Evolutionary conservation across 2,888 invertebrate genomes (phyloP).

Genomic region (Smittia aterrima): DNA sequence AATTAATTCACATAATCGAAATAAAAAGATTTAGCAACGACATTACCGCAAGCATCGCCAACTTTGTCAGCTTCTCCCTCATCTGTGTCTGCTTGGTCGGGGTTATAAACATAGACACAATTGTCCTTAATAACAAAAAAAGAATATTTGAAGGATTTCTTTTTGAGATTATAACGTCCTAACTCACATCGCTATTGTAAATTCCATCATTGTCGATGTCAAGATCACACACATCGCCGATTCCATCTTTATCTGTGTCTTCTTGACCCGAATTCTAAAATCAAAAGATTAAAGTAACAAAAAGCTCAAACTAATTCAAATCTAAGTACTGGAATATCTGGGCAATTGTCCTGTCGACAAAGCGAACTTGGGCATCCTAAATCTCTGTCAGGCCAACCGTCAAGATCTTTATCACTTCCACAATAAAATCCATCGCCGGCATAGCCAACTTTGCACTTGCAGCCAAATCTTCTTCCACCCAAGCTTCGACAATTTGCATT

Average conservation of each 20-base stretch:
- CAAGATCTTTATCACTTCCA: conserved; percentile 80
- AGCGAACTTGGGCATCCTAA: conserved; percentile 67
- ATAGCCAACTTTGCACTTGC: conserved; percentile 79
- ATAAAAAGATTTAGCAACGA: background rate
- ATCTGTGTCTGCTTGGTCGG: conserved; percentile 74
- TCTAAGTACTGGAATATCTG: conserved; percentile 67
- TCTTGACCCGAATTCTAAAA: conserved; percentile 71
- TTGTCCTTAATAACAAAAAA: conserved; percentile 68
- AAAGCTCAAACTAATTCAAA: background rate
- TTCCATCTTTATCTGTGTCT: conserved; percentile 74
- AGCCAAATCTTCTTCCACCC: conserved; percentile 49
- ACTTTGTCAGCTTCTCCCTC: conserved; percentile 74
- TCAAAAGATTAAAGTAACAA: conserved; percentile 47
- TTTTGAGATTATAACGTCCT: background rate
- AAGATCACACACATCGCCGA: conserved; percentile 78
- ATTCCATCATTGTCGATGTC: conserved; percentile 87
- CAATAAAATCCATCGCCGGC: conserved; percentile 87
- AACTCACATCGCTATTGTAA: conserved; percentile 55
- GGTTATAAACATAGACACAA: conserved; percentile 76
- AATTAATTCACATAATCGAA: conserved; percentile 54
- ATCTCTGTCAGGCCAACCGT: conserved; percentile 82
- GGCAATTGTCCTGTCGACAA: conserved; percentile 85
- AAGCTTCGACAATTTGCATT: conserved; percentile 72
- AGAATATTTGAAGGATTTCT: conserved; percentile 57
- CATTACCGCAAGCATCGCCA: conserved; percentile 71